Conservation (phyloP, 2,888 invertebrate species). For the Proisotoma minuta region DNA sequence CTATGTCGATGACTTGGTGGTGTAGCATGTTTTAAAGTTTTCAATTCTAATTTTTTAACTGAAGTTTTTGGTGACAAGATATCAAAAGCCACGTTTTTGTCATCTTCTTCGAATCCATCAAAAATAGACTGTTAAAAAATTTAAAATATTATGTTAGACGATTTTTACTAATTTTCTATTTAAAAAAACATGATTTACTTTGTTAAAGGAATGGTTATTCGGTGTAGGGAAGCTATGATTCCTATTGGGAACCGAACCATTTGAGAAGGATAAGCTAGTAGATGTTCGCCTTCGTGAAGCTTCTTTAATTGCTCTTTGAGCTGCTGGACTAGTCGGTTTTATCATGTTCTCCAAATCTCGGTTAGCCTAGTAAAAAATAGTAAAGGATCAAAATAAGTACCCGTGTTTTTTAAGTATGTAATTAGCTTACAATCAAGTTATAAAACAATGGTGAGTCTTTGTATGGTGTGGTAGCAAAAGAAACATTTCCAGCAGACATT, state of each 20-base stretch:
- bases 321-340: conserved; percentile 67
- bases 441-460: conserved; percentile 82
- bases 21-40: conserved; percentile 11
- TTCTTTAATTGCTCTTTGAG: conserved; percentile 63
- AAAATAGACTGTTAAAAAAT: conserved; percentile 66
- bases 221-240: conserved; percentile 35
- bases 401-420: neutral
- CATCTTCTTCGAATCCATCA: conserved; percentile 77
- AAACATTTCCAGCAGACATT: conserved; percentile 6
- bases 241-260: conserved; percentile 18
- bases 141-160: conserved; percentile 10
- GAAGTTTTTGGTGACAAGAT: conserved; percentile 41
- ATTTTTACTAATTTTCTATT: conserved; percentile 10
- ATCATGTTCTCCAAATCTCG: conserved; percentile 63
- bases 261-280: conserved; percentile 22
- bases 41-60: conserved; percentile 43
- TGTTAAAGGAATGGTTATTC: conserved; percentile 24
- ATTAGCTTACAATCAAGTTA: conserved; percentile 55
- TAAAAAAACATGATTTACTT: conserved; percentile 22
- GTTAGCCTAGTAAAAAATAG: conserved; percentile 52
- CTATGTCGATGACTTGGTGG: conserved; percentile 9
- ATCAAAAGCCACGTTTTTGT: conserved; percentile 51
- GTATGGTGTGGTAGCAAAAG: conserved; percentile 72
- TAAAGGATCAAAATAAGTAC: conserved; percentile 13
- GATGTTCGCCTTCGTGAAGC: conserved; percentile 41